Conservation (phyloP, 2,797 vertebrate genomes). For the Micrastur ruficollis region DNA sequence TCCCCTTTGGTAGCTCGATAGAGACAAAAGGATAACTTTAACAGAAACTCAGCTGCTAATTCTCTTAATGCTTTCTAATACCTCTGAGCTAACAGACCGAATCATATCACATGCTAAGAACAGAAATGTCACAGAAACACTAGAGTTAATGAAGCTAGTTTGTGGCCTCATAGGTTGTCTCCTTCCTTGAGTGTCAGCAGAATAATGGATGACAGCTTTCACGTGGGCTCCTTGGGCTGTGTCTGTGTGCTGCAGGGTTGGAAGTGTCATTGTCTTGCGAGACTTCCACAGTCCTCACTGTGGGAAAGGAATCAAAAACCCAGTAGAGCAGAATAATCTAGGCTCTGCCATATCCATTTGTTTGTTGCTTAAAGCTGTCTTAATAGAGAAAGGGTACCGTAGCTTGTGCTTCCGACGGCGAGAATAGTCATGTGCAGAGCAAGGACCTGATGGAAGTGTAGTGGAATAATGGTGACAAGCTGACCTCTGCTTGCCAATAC, state of each 20-base stretch:
- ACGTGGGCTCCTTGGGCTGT: slow-evolving; percentile 70
- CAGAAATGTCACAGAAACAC: slow-evolving; percentile 20
- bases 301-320: slow-evolving; percentile 81
- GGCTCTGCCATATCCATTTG: slow-evolving; percentile 73
- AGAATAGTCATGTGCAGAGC: neutral
- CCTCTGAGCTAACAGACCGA: neutral
- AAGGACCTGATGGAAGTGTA: slow-evolving; percentile 37
- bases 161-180: slow-evolving; percentile 63
- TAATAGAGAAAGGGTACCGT: slow-evolving; percentile 41
- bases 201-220: slow-evolving; percentile 77
- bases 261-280: slow-evolving; percentile 54
- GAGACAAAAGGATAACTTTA: slow-evolving; percentile 8
- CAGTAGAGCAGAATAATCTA: slow-evolving; percentile 80
- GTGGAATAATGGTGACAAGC: neutral
- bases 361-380: slow-evolving; percentile 67
- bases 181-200: slow-evolving; percentile 70
- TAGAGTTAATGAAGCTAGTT: slow-evolving; percentile 65
- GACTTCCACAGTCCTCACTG: slow-evolving; percentile 68
- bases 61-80: neutral
- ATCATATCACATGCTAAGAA: neutral
- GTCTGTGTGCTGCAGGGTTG: slow-evolving; percentile 67
- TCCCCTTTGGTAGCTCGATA: neutral
- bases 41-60: slow-evolving; percentile 24
- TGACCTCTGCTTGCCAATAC: neutral
- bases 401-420: neutral